Base-by-base conservation (phyloP, 2,797 vertebrate genomes). In the Sternotherus odoratus region DNA sequence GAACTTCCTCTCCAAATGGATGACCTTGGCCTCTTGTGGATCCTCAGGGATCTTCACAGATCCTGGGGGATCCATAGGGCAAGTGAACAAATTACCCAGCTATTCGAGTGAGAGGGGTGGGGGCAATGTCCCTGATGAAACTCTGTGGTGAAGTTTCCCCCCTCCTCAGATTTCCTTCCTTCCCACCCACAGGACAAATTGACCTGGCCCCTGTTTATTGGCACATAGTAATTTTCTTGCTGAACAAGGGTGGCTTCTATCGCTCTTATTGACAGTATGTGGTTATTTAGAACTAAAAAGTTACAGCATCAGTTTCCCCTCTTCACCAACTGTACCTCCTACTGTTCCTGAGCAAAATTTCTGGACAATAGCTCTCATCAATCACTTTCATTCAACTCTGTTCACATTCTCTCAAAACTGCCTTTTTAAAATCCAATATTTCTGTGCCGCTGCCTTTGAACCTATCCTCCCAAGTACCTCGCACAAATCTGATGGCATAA, bases 361-460 rank as follows among this genome's bases (percentile, higher is more conserved):
- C 33, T 51, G 26, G 49, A 56, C 63, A 85, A 84, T 77, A 92
- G 88, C 23, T 91, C 87, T 89, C 77, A 82, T 85, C 89, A 85
- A n/a, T 79, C 48, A 49, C 53, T 91, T 95, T 96, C 60, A 94
- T 88, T 72, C 15, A 63, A 79, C 48, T 7, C 49, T 60, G 69
- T 92, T 51, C 74, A 57, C 28, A 4, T 74, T 63, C 66, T 69
- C 8, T 74, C 30, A 57, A 11, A 90, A 85, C 33, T 53, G 15
- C 78, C 48, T 80, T 87, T 87, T 54, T 91, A 91, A 94, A 92
- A 96, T 86, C 79, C 81, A 87, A 1, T 79, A 72, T 43, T 86
- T 93, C 86, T 79, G 36, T 56, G 43, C 75, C 78, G 33, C 79
- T 90, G 88, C 28, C 79, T 92, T 90, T 91, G 77, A 93, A 72